Evolutionary conservation across 2,888 invertebrate species (phyloP).

Genomic region (Trypoxylon attenuatum): DNA sequence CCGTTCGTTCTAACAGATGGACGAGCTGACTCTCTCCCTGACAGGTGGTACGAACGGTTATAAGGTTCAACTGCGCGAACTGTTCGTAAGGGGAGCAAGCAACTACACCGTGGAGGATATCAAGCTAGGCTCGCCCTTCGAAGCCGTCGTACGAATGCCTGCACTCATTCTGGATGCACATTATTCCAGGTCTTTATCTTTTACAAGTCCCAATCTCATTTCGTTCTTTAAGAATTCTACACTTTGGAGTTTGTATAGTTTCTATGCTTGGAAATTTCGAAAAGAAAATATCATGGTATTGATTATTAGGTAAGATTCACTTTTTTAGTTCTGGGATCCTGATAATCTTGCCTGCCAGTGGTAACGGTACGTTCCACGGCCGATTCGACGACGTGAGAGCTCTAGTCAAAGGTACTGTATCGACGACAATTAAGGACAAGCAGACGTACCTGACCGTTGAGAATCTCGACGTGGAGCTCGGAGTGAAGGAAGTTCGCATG

Average conservation of each 20-base stretch:
- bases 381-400: constrained; percentile 79
- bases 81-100: constrained; percentile 75
- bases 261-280: not conserved
- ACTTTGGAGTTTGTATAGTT: too few species aligned
- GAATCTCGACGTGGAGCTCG: constrained; percentile 78
- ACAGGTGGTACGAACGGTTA: constrained; percentile 76
- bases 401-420: constrained; percentile 78
- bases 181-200: constrained; percentile 78
- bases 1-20: constrained; percentile 68
- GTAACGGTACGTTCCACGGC: constrained; percentile 82
- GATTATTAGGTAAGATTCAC: not conserved
- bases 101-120: constrained; percentile 75
- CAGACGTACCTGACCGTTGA: constrained; percentile 80
- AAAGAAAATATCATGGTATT: not conserved
- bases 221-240: not conserved
- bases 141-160: constrained; percentile 80
- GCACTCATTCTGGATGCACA: constrained; percentile 80
- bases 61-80: constrained; percentile 73
- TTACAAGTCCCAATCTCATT: constrained; percentile 1
- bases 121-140: constrained; percentile 80
- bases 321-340: constrained; percentile 79
- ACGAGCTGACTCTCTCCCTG: constrained; percentile 76
- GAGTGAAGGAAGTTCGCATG: constrained; percentile 80
- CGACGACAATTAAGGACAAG: constrained; percentile 73
- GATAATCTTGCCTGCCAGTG: constrained; percentile 83